Evolutionary conservation across 2,797 vertebrate genomes (phyloP), one percentile per base, ranked within the genome.

Genomic region (Cottoperca gobio): DNA sequence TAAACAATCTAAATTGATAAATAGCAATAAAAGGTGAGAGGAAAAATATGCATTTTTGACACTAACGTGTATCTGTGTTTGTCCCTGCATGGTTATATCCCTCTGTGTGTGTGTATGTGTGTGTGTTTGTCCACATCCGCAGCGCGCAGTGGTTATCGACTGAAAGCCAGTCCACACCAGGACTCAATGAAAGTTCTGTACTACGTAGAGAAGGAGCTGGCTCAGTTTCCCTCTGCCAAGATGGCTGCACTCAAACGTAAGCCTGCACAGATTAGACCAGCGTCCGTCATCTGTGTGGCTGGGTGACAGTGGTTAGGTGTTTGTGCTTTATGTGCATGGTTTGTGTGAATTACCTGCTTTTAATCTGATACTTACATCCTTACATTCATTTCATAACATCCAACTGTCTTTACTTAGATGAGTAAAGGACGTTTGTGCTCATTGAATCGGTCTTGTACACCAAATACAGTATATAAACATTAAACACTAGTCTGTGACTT

Each of bases 141-240:
- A 93, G 97, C 97, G 86, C 91, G 93, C 84, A 97, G 96, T 93
- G 97, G 96, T 46, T 98, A 97, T 93, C 94, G 96, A 82, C 96
- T 97, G 90, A 96, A 97, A 88, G 40, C 95, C 31, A 96, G 95
- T 94, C 96, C 96, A 89, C 92, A 96, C 79, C 95, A 96, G 88
- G 96, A 97, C 84, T 96, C 96, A 89, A 96, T 97, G 96, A 98
- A 97, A 93, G 96, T 97, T 91, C 89, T 97, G 64, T 98, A 97
- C 95, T 98, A 96, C 78, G 91, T 97, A 0, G 96, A 98, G 93
- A 97, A 97, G 88, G 97, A 98, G 88, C 88, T 97, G 95, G 95
- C 93, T 86, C 96, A 96, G 89, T 95, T 97, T 89, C 96, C 97
- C 71, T 94, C 94, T 48, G 82, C 94, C 78, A 95, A 95, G 87